Evolutionary conservation across 2,797 vertebrate species (phyloP).

Genomic region (Aulostomus chinensis): DNA sequence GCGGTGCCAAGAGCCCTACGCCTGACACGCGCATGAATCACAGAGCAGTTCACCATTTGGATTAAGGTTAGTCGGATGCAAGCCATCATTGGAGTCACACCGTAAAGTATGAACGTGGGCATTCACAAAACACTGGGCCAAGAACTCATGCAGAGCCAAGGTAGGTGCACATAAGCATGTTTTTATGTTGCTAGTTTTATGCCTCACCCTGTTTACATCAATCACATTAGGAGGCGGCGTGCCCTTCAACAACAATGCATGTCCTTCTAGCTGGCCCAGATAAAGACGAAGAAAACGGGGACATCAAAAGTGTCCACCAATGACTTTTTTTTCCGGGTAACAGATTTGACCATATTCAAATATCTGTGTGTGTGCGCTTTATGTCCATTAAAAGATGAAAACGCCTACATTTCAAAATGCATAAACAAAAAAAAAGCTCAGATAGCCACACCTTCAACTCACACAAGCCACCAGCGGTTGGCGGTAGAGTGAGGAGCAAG

Average conservation of each 20-base stretch:
- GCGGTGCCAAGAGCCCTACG: slow-evolving; percentile 41
- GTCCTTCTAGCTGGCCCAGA: background rate
- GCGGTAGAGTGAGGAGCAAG: no score
- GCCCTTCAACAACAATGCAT: slow-evolving; percentile 35
- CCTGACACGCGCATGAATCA: slow-evolving; percentile 61
- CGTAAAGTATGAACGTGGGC: slow-evolving; percentile 40
- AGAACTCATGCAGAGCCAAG: slow-evolving; percentile 20
- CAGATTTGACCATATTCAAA: no score
- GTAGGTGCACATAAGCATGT: slow-evolving; percentile 39
- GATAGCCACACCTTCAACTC: no score
- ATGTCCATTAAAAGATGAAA: no score
- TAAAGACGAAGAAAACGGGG: no score
- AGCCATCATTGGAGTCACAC: slow-evolving; percentile 25
- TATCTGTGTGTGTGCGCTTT: no score
- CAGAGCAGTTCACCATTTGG: slow-evolving; percentile 40
- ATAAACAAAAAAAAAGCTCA: no score
- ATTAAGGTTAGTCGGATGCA: slow-evolving; percentile 51
- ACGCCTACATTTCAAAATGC: no score
- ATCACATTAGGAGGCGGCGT: slow-evolving; percentile 30
- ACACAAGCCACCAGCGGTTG: no score
- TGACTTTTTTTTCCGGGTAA: no score
- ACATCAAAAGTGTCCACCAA: no score
- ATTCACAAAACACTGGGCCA: slow-evolving; percentile 12
- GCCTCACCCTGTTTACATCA: slow-evolving; percentile 41
- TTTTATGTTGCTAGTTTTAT: slow-evolving; percentile 51